Evolutionary conservation across 2,797 vertebrate genomes (phyloP).

Genomic region (Tragopan temminckii): DNA sequence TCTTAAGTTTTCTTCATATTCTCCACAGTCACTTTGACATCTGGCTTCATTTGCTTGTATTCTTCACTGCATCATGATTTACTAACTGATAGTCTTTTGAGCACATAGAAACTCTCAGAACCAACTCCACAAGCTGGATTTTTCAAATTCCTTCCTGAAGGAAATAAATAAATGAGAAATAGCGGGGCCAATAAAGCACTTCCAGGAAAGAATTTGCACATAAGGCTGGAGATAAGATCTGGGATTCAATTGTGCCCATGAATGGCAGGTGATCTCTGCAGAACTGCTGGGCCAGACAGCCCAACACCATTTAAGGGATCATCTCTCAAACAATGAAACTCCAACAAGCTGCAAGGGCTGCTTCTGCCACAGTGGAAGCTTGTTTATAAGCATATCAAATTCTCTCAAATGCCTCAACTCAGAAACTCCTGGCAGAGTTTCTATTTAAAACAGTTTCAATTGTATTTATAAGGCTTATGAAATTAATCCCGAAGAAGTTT

Average conservation of each 20-base stretch:
- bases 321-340: conserved; percentile 37
- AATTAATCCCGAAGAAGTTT: conserved; percentile 41
- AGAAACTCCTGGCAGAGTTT: neutral
- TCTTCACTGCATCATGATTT: neutral
- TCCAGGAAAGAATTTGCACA: conserved; percentile 11
- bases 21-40: neutral
- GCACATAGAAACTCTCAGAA: neutral
- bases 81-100: neutral
- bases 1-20: neutral
- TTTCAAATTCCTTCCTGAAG: conserved; percentile 24
- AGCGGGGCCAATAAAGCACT: neutral
- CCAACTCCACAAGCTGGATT: neutral
- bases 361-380: conserved; percentile 16
- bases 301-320: neutral
- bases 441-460: conserved; percentile 64
- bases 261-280: neutral
- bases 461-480: conserved; percentile 62
- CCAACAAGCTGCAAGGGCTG: conserved; percentile 24
- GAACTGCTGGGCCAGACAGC: neutral
- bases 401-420: conserved; percentile 48
- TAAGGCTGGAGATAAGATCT: neutral
- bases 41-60: neutral
- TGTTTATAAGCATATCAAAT: conserved; percentile 36
- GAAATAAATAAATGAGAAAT: neutral
- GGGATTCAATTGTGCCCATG: neutral